These are phyloP conservation scores for Atopsyche davidsoni DNA, from an alignment of 1,140 invertebrate species.

Conservation along the genomic window DNA sequence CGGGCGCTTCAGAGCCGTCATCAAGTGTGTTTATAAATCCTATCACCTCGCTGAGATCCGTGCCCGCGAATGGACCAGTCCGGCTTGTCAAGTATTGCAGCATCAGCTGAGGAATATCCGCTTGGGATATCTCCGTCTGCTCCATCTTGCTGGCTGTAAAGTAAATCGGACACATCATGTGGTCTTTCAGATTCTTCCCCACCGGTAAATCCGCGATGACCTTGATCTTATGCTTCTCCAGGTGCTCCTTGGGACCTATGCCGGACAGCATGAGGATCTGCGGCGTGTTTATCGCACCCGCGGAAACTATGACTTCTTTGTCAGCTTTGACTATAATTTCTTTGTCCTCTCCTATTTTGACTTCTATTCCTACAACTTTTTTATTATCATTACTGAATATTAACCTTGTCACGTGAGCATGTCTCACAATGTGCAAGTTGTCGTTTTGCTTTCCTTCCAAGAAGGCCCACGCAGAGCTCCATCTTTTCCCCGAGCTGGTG, in stretches of 20 bases:
- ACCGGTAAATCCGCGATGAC: slow-evolving; percentile 54
- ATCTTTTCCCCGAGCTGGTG: slow-evolving; percentile 42
- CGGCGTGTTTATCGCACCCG: slow-evolving; percentile 62
- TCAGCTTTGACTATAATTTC: slow-evolving; percentile 42
- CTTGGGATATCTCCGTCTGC: background rate
- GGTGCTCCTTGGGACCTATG: slow-evolving; percentile 61
- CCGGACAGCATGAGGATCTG: slow-evolving; percentile 70
- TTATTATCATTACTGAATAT: slow-evolving; percentile 46
- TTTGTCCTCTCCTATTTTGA: slow-evolving; percentile 44
- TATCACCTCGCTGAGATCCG: slow-evolving; percentile 30
- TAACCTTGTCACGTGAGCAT: slow-evolving; percentile 55
- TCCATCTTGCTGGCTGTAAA: slow-evolving; percentile 26
- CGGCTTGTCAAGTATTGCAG: slow-evolving; percentile 28
- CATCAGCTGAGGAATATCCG: background rate
- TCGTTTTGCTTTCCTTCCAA: slow-evolving; percentile 45
- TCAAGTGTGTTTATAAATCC: slow-evolving; percentile 34
- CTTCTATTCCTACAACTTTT: slow-evolving; percentile 54
- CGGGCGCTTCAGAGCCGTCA: slow-evolving; percentile 27
- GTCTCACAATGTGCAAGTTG: slow-evolving; percentile 62
- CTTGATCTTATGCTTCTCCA: slow-evolving; percentile 55
- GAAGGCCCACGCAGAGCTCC: slow-evolving; percentile 50
- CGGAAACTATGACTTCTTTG: slow-evolving; percentile 64
- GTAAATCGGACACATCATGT: slow-evolving; percentile 39
- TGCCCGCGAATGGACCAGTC: slow-evolving; percentile 29
- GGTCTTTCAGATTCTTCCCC: slow-evolving; percentile 61